Base-by-base conservation (phyloP, 2,797 vertebrate species). In the Threskiornis aethiopicus region DNA sequence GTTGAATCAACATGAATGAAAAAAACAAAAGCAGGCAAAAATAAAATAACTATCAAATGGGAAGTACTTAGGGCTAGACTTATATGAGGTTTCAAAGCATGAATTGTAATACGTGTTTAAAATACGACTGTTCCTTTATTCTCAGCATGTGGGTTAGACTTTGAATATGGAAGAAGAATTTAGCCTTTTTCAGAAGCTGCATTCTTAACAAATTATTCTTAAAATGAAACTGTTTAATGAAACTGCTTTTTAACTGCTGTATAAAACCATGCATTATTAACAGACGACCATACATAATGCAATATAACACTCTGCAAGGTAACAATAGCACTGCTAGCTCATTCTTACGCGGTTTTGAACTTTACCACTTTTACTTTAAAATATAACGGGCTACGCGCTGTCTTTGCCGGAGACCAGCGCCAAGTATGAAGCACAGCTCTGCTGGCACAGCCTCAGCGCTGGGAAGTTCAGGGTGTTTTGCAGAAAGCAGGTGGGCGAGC, bases 401-500 rank as follows among this genome's bases (percentile, higher is more conserved):
- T 69, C 87, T 80, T 91, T 91, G 64, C n/a, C 0, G 5, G 86
- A 62, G 71, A 62, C 62, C 58, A 58, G 31, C 2, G n/a, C 55
- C 89, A 44, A 1, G 15, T 6, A 11, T 61, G 5, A 25, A 93
- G 66, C 89, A 52, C 49, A 49, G 26, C 67, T 87, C 31, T 69
- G 11, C 92, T 97, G 96, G 96, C 97, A 78, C 37, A 15, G 69
- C 62, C 76, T 93, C 76, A 29, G 94, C 29, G 29, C 95, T 44
- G 97, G 96, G 95, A 97, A 97, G 96, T 94, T 97, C n/a, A 44
- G 80, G 39, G 75, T 75, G 96, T 46, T 93, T 82, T 91, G 96
- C 95, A 95, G 93, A 94, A 96, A 97, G 93, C 91, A 98, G 98
- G 98, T 98, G 98, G 96, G 93, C 28, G 93, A 97, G 91, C 54